Evolutionary conservation across 2,113 vertebrate species (phyloP).

Genomic region (Axis porcinus): DNA sequence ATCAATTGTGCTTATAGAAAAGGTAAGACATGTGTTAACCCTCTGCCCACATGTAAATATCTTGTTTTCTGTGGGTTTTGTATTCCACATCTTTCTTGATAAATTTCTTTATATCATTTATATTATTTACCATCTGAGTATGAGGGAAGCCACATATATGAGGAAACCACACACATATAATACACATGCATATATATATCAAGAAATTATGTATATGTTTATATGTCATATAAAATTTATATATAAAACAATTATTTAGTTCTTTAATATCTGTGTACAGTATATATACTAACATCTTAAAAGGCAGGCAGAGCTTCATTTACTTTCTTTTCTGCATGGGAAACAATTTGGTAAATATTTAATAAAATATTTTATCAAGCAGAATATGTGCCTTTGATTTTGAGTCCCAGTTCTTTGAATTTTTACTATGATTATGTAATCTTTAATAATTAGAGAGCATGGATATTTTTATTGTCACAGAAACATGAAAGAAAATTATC

Average conservation of each 20-base stretch:
- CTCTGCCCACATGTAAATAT: background rate
- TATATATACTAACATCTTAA: background rate
- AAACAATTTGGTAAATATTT: background rate
- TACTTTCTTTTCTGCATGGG: background rate
- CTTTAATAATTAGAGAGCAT: background rate
- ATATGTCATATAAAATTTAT: background rate
- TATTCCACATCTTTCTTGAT: background rate
- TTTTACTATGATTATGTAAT: background rate
- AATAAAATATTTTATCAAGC: background rate
- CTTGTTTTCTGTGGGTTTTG: background rate
- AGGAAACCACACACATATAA: background rate
- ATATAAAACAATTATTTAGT: background rate
- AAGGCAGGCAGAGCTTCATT: background rate
- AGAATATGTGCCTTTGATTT: constrained; percentile 4
- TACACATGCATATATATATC: background rate
- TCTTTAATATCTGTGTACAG: background rate
- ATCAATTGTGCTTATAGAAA: background rate
- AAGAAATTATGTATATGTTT: background rate
- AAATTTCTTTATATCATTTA: background rate
- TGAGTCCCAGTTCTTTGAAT: background rate
- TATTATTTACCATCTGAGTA: background rate
- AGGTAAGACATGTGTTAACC: background rate
- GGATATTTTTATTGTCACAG: background rate
- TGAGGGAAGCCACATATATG: background rate
- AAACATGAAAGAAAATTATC: background rate